Evolutionary conservation across 2,797 vertebrate genomes (phyloP), one percentile per base, ranked within the genome.

Genomic region (Mormyrops boulengeri): DNA sequence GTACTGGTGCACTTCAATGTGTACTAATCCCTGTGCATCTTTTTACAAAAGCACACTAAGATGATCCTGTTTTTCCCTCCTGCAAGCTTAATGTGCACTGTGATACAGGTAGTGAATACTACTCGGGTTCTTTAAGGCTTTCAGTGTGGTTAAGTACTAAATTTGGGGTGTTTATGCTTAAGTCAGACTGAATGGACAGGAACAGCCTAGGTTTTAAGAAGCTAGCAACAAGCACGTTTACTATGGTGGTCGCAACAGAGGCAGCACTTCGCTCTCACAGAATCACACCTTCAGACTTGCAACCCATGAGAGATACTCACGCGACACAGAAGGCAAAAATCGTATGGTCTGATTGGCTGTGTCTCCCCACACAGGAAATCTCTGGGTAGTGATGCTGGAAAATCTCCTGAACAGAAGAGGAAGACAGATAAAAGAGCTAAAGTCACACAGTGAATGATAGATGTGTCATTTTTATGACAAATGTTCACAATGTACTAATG

Each of bases 351-450:
- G 91, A 93, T 85, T 95, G 92, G 0, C 90, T 0, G 4, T 93
- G 94, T 62, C 95, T 94, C 90, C 97, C 97, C 2, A 97, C 96
- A 9, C 97, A 97, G 34, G 97, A 97, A 90, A 97, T 97, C 90
- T 96, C 95, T 8, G 97, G 96, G 91, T 97, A 97, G 90, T 96
- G 95, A 90, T 96, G 95, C 88, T 93, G 90, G 90, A 96, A 95
- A 88, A 97, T 89, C 88, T 96, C 93, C 97, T 96, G 92, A 38
- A 0, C 11, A 52, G 7, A 85, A 90, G 3, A 8, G 82, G 6
- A 52, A 30, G 47, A 85, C 7, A 14, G 8, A 85, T 30, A 22
- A 69, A 69, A 73, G 30, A 69, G 4, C 11, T 50, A 2, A 19
- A 50, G 8, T 38, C 41, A 38, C 22, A 69, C 22, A 85, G 34